A percentile compares a stretch with the other conserved stretches of the same genome.
Conservation (phyloP, 1,140 invertebrate species). For the Dendroctonus valens region DNA sequence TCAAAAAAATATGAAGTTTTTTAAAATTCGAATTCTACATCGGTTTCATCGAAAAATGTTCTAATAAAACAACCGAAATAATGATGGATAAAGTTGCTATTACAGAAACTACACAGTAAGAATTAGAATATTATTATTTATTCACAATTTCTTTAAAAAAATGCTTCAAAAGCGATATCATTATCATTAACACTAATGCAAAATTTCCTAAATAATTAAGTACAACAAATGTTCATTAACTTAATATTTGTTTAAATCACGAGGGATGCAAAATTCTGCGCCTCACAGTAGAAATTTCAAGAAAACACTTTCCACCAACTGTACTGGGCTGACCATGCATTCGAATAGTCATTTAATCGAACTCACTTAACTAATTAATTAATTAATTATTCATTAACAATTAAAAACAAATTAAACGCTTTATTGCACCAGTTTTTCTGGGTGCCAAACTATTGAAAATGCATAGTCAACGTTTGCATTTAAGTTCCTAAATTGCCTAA, state of each 20-base stretch:
- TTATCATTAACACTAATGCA: slow-evolving; percentile 50
- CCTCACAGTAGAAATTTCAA: slow-evolving; percentile 7
- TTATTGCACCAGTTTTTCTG: too few species aligned
- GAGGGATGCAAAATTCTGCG: slow-evolving; percentile 42
- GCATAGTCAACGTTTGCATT: too few species aligned
- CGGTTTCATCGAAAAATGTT: too few species aligned
- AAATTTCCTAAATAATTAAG: slow-evolving; percentile 48
- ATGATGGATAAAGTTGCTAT: too few species aligned
- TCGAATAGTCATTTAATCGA: too few species aligned
- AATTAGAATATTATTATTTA: slow-evolving; percentile 38
- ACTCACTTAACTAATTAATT: neutral
- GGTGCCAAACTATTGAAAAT: too few species aligned
- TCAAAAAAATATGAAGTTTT: neutral
- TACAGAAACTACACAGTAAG: slow-evolving; percentile 1
- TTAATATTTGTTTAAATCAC: slow-evolving; percentile 40
- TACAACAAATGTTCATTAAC: slow-evolving; percentile 48
- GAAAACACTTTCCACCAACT: slow-evolving; percentile 11
- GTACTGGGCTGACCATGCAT: neutral
- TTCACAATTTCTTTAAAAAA: slow-evolving; percentile 48
- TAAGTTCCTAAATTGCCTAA: too few species aligned
- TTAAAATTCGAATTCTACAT: too few species aligned
- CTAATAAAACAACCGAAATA: too few species aligned
- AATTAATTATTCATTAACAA: too few species aligned
- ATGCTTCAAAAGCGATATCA: slow-evolving; percentile 49
- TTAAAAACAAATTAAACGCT: too few species aligned